Percentiles rank a stretch among this genome's conserved stretches.
Conservation (phyloP, 2,888 invertebrate genomes). For the Erebia ligea region DNA sequence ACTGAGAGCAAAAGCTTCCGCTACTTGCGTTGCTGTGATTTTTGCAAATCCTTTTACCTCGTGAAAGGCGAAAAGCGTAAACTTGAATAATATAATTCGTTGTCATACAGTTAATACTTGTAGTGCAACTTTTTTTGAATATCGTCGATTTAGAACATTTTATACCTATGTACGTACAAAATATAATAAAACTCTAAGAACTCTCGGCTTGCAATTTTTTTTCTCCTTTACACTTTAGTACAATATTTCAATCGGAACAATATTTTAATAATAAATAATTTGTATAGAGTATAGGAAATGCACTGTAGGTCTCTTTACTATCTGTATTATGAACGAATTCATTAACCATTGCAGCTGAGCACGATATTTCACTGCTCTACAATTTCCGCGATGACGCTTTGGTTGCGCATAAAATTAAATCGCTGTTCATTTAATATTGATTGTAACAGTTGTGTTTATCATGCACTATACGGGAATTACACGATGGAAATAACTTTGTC, state of each 20-base stretch:
- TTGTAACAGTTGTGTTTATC: slow-evolving; percentile 11
- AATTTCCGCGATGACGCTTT: slow-evolving; percentile 65
- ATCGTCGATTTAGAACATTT: background rate
- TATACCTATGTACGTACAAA: too few relatives aligned
- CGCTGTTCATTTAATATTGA: slow-evolving; percentile 14
- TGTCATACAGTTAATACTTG: background rate
- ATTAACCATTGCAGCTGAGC: slow-evolving; percentile 71
- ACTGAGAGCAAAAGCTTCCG: slow-evolving; percentile 69
- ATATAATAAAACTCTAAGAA: too few relatives aligned
- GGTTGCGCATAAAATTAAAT: slow-evolving; percentile 61
- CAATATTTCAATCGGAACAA: too few relatives aligned
- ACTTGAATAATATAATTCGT: slow-evolving; percentile 5
- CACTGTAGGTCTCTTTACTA: background rate
- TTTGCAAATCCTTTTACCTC: slow-evolving; percentile 45
- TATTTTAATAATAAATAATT: background rate
- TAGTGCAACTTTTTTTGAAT: background rate
- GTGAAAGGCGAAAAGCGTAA: slow-evolving; percentile 24
- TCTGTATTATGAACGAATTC: slow-evolving; percentile 67
- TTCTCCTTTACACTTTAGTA: too few relatives aligned
- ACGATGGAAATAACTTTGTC: background rate
- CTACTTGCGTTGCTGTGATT: slow-evolving; percentile 65
- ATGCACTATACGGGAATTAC: background rate
- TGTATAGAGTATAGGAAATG: slow-evolving; percentile 1
- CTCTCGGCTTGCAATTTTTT: too few relatives aligned
- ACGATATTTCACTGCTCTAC: slow-evolving; percentile 68